These are phyloP conservation scores for Pelodiscus sinensis DNA, from an alignment of 2,113 vertebrate genomes.

Conservation along the genomic window DNA sequence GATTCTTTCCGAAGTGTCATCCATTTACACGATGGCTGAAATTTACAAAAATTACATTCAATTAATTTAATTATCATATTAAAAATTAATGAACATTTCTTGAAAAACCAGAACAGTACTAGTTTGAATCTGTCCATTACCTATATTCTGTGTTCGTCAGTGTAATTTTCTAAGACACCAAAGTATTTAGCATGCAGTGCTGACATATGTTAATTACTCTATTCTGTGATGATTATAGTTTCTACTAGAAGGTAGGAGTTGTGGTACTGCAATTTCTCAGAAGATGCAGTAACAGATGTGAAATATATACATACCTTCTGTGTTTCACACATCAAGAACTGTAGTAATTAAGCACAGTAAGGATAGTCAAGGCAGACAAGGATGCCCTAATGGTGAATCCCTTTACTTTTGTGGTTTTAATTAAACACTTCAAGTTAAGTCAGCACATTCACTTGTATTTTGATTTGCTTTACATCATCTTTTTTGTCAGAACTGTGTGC, in stretches of 20 bases:
- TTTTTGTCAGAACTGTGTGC: background rate
- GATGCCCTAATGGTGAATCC: background rate
- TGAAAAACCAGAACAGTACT: background rate
- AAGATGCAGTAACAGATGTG: background rate
- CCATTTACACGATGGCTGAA: background rate
- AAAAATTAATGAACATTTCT: background rate
- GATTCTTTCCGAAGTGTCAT: background rate
- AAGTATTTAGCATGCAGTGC: background rate
- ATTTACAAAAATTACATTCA: background rate
- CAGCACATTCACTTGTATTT: conserved; percentile 3
- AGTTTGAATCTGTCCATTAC: rapidly evolving
- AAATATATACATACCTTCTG: background rate
- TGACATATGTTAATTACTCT: background rate
- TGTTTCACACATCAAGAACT: rapidly evolving
- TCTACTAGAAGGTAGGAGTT: background rate
- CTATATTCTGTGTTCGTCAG: background rate
- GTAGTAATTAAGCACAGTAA: background rate
- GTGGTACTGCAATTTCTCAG: conserved; percentile 9
- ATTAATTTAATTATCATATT: background rate
- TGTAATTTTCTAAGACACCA: background rate
- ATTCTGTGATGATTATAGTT: background rate
- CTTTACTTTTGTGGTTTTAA: background rate
- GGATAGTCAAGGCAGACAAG: background rate
- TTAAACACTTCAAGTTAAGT: conserved; percentile 11
- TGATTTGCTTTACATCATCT: conserved; percentile 33